These are phyloP conservation scores for Bubo blakistoni DNA, from an alignment of 2,113 vertebrate species.

Conservation along the genomic window DNA sequence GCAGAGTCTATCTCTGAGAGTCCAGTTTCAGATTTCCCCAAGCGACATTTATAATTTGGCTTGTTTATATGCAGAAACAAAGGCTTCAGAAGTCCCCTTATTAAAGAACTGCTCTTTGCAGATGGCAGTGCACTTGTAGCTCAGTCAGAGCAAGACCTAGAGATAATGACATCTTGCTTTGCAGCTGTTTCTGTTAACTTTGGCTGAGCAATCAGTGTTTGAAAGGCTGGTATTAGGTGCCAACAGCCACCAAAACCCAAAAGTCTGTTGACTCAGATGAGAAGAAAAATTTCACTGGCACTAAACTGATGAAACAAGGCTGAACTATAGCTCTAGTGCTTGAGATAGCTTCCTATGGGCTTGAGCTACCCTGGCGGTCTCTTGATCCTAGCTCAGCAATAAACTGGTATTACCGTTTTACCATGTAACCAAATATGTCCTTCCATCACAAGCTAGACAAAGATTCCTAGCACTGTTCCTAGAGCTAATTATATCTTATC, in stretches of 20 bases:
- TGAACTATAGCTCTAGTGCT: not conserved
- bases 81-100: conserved; percentile 19
- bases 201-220: conserved; percentile 39
- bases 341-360: not conserved
- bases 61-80: conserved; percentile 14
- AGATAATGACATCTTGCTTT: conserved; percentile 49
- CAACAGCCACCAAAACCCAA: conserved; percentile 15
- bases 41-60: not conserved
- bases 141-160: conserved; percentile 25
- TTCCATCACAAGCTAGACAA: not conserved
- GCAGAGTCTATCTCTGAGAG: not conserved
- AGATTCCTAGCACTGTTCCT: not conserved
- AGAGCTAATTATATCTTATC: not conserved
- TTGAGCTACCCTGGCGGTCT: not conserved
- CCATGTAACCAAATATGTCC: not conserved
- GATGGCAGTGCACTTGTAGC: conserved; percentile 23
- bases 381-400: not conserved
- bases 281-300: conserved; percentile 15
- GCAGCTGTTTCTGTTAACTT: conserved; percentile 59
- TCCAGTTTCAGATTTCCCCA: conserved; percentile 11
- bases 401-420: not conserved
- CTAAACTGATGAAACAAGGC: not conserved
- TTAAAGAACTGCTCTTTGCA: conserved; percentile 49
- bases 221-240: conserved; percentile 26
- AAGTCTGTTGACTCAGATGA: not conserved